phyloP scores from a whole-genome alignment of 2,888 invertebrate species.

The Drosophila greeni region DNA sequence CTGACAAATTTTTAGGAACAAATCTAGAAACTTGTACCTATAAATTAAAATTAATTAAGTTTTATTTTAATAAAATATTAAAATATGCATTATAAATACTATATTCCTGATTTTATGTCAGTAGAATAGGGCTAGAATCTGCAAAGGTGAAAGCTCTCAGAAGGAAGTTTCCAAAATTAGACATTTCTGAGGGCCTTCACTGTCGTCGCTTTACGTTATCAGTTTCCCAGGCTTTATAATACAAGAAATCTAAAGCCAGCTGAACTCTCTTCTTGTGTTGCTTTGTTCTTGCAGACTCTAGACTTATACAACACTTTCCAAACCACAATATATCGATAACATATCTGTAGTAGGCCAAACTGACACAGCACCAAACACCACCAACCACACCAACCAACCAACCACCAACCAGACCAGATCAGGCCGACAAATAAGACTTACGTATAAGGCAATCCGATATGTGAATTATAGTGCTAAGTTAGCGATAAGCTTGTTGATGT shows the following conservation, averaged over 20 bases:
- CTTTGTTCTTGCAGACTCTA: constrained; percentile 75
- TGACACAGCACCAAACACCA: constrained; percentile 42
- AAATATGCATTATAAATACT: background rate
- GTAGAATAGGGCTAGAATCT: background rate
- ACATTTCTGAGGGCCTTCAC: background rate
- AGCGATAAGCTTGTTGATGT: constrained; percentile 33
- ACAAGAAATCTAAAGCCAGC: constrained; percentile 43
- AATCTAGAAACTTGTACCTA: background rate
- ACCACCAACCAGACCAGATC: constrained; percentile 18
- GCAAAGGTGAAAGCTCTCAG: background rate
- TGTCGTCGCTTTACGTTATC: constrained; percentile 5
- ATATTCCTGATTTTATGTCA: background rate
- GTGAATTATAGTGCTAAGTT: constrained; percentile 28
- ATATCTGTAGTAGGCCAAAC: constrained; percentile 72
- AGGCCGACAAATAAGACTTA: constrained; percentile 46
- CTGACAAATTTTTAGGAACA: background rate
- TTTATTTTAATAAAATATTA: too few species aligned
- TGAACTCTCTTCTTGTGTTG: constrained; percentile 54
- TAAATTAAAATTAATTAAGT: background rate
- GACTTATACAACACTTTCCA: constrained; percentile 76
- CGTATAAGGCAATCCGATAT: constrained; percentile 31
- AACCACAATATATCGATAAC: constrained; percentile 78
- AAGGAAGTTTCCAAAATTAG: background rate
- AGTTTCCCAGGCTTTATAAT: constrained; percentile 15
- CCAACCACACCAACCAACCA: constrained; percentile 5